phyloP scores from a whole-genome alignment of 2,113 vertebrate species.

The Pelobates fuscus region DNA sequence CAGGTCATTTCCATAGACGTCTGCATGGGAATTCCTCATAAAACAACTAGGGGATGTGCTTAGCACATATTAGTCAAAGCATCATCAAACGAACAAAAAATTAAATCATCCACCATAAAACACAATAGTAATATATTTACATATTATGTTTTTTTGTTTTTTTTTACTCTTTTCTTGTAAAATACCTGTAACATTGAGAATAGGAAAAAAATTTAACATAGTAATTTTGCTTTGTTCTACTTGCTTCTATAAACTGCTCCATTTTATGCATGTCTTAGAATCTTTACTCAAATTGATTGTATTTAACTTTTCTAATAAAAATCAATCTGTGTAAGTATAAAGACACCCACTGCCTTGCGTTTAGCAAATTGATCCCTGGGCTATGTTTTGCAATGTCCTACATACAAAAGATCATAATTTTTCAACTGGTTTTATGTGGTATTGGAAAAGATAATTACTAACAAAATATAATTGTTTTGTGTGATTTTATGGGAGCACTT shows the following conservation, averaged over 20 bases:
- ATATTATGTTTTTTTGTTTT: not conserved
- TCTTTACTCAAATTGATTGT: too few relatives aligned
- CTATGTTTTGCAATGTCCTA: not conserved
- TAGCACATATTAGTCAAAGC: conserved; percentile 2
- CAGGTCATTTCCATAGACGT: too few relatives aligned
- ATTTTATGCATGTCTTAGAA: too few relatives aligned
- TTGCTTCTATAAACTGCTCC: too few relatives aligned
- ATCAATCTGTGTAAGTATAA: too few relatives aligned
- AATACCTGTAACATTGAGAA: too few relatives aligned
- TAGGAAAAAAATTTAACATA: too few relatives aligned
- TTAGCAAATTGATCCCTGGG: not conserved
- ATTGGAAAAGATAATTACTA: conserved; percentile 20
- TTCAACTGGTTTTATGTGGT: conserved; percentile 9
- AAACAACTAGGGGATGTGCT: conserved; percentile 44
- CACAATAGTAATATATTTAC: not conserved
- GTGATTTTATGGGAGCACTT: conserved; percentile 28
- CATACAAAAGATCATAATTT: not conserved
- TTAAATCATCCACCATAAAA: not conserved
- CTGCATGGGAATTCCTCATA: not conserved
- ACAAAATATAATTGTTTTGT: conserved; percentile 15
- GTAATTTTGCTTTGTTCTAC: too few relatives aligned
- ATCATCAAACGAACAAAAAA: not conserved
- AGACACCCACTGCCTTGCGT: too few relatives aligned
- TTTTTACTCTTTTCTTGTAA: too few relatives aligned
- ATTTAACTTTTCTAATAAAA: too few relatives aligned